Conservation (phyloP, 2,888 invertebrate species). For the Sericinus montela region DNA sequence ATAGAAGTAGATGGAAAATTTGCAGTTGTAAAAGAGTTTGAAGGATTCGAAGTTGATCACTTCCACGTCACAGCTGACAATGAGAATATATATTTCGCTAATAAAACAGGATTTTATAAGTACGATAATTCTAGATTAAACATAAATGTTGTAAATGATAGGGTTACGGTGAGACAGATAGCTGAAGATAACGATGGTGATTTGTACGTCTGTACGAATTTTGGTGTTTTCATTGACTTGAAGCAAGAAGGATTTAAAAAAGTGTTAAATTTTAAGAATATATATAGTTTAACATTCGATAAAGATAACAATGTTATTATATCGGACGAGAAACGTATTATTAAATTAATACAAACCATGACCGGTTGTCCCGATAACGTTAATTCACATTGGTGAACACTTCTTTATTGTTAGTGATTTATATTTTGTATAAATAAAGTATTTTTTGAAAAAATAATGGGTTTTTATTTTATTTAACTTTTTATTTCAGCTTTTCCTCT, state of each 20-base stretch:
- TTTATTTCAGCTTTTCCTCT: too few species aligned
- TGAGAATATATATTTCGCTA: constrained; percentile 43
- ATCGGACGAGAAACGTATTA: constrained; percentile 47
- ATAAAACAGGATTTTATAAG: constrained; percentile 49
- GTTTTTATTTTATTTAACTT: too few species aligned
- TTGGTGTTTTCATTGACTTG: constrained; percentile 38
- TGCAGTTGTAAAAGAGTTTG: constrained; percentile 47
- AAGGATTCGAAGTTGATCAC: constrained; percentile 47
- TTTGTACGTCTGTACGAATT: constrained; percentile 47
- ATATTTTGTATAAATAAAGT: too few species aligned
- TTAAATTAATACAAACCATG: constrained; percentile 37
- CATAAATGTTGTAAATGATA: constrained; percentile 35
- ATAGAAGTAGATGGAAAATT: constrained; percentile 52
- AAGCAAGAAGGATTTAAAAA: constrained; percentile 34
- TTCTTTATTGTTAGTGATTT: not conserved
- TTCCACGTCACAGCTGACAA: constrained; percentile 39
- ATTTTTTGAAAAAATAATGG: too few species aligned
- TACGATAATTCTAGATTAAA: constrained; percentile 34
- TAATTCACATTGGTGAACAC: constrained; percentile 29
- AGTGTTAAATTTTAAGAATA: constrained; percentile 39
- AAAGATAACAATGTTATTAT: constrained; percentile 49
- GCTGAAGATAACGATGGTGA: constrained; percentile 49
- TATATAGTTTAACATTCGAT: constrained; percentile 53
- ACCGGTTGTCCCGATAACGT: constrained; percentile 33
- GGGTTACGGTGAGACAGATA: constrained; percentile 49